Conservation (phyloP, 2,113 vertebrate genomes). For the Hucho hucho region DNA sequence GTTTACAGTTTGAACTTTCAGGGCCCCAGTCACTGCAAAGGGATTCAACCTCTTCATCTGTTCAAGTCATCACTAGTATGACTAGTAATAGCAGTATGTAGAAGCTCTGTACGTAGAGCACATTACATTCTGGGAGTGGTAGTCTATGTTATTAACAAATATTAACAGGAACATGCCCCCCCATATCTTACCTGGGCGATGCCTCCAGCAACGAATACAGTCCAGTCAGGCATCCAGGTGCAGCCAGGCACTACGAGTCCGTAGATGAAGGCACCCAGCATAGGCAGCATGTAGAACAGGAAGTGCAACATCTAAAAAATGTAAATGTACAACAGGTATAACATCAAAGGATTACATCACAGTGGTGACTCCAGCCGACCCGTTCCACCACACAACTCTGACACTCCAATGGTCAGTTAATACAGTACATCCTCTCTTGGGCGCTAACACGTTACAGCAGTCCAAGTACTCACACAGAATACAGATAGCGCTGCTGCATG, state of each 20-base stretch:
- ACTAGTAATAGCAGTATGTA: too few species aligned
- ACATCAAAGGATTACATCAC: background rate
- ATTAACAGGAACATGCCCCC: background rate
- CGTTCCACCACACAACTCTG: too few species aligned
- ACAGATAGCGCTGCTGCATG: slow-evolving; percentile 14
- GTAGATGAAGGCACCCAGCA: slow-evolving; percentile 76
- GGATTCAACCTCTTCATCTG: too few species aligned
- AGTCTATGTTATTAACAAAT: too few species aligned
- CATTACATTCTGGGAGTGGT: too few species aligned
- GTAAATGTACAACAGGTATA: background rate
- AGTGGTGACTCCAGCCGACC: background rate
- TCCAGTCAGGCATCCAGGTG: slow-evolving; percentile 86
- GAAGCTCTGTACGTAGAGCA: too few species aligned
- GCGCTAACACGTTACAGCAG: slow-evolving; percentile 1
- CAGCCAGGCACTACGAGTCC: slow-evolving; percentile 83
- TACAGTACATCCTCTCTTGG: slow-evolving; percentile 41
- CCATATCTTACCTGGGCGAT: slow-evolving; percentile 79
- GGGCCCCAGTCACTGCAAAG: too few species aligned
- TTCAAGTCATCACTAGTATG: too few species aligned
- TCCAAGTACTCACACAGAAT: slow-evolving; percentile 29
- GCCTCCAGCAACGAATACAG: slow-evolving; percentile 81
- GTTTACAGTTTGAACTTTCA: too few species aligned
- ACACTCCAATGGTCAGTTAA: slow-evolving; percentile 41
- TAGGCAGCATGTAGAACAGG: slow-evolving; percentile 84
- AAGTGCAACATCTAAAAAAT: slow-evolving; percentile 81